Percentiles rank a stretch among this genome's conserved stretches.
Evolutionary conservation across 2,888 invertebrate species (phyloP).

Genomic region (Nomada ruficornis): DNA sequence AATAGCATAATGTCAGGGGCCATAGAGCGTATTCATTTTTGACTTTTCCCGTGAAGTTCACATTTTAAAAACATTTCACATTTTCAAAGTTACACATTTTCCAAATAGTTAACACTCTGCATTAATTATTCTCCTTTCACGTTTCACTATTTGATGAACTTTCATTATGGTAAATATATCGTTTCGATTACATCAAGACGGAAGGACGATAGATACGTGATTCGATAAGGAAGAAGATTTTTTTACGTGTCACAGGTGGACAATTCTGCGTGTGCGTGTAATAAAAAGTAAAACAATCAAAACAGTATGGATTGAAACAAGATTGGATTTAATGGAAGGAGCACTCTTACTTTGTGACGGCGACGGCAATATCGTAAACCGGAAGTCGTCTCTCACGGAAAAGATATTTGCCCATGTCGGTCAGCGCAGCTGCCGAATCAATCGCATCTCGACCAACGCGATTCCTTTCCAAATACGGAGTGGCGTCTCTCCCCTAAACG

Average conservation of each 20-base stretch:
- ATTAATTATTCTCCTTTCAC: neutral
- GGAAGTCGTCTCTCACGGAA: slow-evolving; percentile 97
- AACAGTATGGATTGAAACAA: neutral
- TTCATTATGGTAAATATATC: neutral
- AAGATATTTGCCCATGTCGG: slow-evolving; percentile 98
- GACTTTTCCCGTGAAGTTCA: neutral
- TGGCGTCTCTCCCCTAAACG: slow-evolving; percentile 94
- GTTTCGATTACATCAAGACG: neutral
- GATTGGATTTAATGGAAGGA: slow-evolving; percentile 51
- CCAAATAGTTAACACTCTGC: neutral
- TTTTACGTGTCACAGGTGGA: neutral
- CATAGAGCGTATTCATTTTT: slow-evolving; percentile 19
- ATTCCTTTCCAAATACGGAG: slow-evolving; percentile 96
- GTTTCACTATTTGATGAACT: neutral
- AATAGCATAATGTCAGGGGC: slow-evolving; percentile 42
- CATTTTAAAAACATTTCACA: neutral
- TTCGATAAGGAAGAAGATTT: neutral
- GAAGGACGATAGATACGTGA: neutral
- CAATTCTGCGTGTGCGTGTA: too few relatives aligned
- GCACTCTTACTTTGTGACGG: slow-evolving; percentile 95
- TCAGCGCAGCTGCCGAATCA: slow-evolving; percentile 96
- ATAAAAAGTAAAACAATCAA: neutral
- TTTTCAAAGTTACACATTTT: neutral
- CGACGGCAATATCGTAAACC: slow-evolving; percentile 97
- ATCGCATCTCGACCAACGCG: slow-evolving; percentile 97